phyloP scores from a whole-genome alignment of 2,113 vertebrate genomes.

The Arothron firmamentum region DNA sequence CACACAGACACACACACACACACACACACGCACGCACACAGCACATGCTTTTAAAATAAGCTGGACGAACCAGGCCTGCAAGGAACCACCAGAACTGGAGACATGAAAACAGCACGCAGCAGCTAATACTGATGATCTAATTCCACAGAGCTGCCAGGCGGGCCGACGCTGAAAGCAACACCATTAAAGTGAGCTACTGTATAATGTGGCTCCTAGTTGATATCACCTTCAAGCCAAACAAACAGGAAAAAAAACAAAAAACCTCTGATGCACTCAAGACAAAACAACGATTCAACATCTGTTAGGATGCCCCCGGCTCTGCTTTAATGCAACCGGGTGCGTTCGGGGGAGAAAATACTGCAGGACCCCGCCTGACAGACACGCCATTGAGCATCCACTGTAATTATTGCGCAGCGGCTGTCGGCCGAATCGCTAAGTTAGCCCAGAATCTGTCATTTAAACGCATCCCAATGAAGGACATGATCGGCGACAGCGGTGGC shows the following conservation, averaged over 20 bases:
- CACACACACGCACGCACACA: too few species aligned
- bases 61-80: too few species aligned
- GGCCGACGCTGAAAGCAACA: constrained; percentile 55
- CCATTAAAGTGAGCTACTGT: constrained; percentile 40
- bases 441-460: constrained; percentile 49
- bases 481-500: constrained; percentile 17
- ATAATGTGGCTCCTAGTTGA: constrained; percentile 53
- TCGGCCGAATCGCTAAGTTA: constrained; percentile 39
- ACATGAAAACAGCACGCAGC: neutral
- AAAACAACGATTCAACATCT: constrained; percentile 67
- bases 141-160: constrained; percentile 35
- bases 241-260: constrained; percentile 17
- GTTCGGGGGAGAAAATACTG: constrained; percentile 32
- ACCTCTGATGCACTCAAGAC: constrained; percentile 42
- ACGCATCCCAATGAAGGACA: constrained; percentile 38
- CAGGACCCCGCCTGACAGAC: constrained; percentile 42
- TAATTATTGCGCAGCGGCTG: constrained; percentile 35
- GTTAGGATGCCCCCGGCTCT: constrained; percentile 56
- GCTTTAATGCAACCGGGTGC: constrained; percentile 46
- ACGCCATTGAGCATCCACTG: constrained; percentile 32
- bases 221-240: constrained; percentile 58
- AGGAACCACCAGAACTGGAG: too few species aligned
- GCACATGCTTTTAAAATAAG: too few species aligned
- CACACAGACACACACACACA: too few species aligned
- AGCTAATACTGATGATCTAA: constrained; percentile 18